phyloP scores from a whole-genome alignment of 2,113 vertebrate genomes.

The Menura novaehollandiae region DNA sequence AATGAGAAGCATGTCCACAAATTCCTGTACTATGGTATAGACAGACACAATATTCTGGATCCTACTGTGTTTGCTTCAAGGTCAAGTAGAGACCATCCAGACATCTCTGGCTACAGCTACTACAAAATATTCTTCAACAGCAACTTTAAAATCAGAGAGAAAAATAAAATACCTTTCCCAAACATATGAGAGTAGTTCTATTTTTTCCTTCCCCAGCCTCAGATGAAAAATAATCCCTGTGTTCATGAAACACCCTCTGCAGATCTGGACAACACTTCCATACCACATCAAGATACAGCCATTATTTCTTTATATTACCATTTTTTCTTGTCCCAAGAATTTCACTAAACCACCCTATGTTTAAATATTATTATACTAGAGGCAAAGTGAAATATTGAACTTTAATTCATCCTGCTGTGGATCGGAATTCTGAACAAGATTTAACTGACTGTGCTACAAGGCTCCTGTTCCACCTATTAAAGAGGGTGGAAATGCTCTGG shows the following conservation, averaged over 20 bases:
- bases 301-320: background rate
- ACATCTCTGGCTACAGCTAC: background rate
- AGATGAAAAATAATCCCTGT: background rate
- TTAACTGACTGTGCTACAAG: background rate
- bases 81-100: slow-evolving; percentile 35
- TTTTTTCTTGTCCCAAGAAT: background rate
- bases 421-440: background rate
- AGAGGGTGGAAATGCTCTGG: background rate
- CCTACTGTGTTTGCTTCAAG: background rate
- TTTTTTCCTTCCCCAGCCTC: background rate
- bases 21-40: slow-evolving; percentile 9
- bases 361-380: slow-evolving; percentile 10
- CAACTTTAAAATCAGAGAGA: background rate
- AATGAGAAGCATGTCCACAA: slow-evolving; percentile 38
- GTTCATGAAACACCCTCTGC: background rate
- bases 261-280: background rate
- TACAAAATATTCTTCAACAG: background rate
- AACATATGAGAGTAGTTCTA: background rate
- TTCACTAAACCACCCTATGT: background rate
- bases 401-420: background rate
- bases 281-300: background rate
- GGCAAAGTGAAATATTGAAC: background rate
- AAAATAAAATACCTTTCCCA: background rate
- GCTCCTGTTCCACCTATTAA: background rate
- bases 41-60: slow-evolving; percentile 6